Evolutionary conservation across 2,113 vertebrate species (phyloP).

Genomic region (Amphilophus citrinellus): DNA sequence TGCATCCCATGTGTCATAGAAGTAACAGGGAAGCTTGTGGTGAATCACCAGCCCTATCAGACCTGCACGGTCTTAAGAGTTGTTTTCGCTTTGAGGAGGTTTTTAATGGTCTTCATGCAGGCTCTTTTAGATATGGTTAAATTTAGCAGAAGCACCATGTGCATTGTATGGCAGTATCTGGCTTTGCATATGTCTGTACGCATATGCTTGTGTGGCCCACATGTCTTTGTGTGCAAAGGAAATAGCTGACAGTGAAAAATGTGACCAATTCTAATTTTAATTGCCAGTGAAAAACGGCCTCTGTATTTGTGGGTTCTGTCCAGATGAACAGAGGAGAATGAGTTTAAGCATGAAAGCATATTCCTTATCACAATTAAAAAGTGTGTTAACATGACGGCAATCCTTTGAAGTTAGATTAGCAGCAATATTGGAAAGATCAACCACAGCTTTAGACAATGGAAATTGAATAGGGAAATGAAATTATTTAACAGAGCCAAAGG

Average conservation of each 20-base stretch:
- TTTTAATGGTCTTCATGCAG: conserved; percentile 17
- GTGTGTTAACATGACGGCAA: conserved; percentile 73
- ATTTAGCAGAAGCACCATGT: background rate
- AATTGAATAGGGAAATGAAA: conserved; percentile 60
- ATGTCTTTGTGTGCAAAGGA: conserved; percentile 62
- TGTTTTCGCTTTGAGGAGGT: conserved; percentile 27
- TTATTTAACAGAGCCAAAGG: conserved; percentile 72
- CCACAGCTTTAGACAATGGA: conserved; percentile 65
- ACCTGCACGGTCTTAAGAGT: conserved; percentile 5
- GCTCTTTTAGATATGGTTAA: conserved; percentile 11
- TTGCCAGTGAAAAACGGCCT: conserved; percentile 68
- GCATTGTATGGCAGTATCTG: conserved; percentile 7
- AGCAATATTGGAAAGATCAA: conserved; percentile 70
- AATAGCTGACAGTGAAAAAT: conserved; percentile 80
- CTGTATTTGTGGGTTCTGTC: conserved; percentile 72
- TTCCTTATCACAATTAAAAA: conserved; percentile 79
- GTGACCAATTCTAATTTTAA: conserved; percentile 79
- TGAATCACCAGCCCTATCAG: conserved; percentile 60
- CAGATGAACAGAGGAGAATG: conserved; percentile 61
- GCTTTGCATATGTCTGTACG: conserved; percentile 6
- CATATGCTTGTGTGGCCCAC: conserved; percentile 45
- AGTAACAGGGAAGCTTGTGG: conserved; percentile 49
- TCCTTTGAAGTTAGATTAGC: conserved; percentile 80
- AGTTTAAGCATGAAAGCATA: conserved; percentile 73
- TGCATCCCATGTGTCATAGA: conserved; percentile 54